These are phyloP conservation scores for Ifrita kowaldi DNA, from an alignment of 2,113 vertebrate genomes.

Conservation along the genomic window DNA sequence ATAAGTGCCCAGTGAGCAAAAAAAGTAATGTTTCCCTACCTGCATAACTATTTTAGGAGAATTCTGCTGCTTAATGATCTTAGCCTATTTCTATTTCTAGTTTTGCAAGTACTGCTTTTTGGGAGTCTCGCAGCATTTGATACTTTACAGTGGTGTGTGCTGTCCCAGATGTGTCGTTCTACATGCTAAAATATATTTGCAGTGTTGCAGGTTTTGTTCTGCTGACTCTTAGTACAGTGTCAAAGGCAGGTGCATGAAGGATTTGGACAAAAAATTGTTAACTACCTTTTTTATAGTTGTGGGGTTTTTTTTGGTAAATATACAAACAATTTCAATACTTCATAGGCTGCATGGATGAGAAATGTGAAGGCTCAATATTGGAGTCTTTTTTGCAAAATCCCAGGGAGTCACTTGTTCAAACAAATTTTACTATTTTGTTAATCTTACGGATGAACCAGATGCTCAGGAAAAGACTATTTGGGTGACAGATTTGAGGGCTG, in stretches of 20 bases:
- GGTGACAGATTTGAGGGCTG: background rate
- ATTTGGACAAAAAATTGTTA: background rate
- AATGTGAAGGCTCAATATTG: background rate
- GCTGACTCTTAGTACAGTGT: conserved; percentile 14
- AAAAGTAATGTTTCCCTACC: background rate
- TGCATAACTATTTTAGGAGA: conserved; percentile 30
- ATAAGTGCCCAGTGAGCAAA: conserved; percentile 28
- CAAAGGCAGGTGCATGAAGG: conserved; percentile 7
- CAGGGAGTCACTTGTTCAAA: background rate
- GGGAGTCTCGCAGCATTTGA: conserved; percentile 1
- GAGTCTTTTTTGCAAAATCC: background rate
- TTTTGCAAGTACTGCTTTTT: conserved; percentile 64
- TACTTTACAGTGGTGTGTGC: background rate
- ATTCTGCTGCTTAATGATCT: conserved; percentile 43
- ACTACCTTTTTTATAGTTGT: background rate
- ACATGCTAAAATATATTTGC: conserved; percentile 49
- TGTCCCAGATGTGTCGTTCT: conserved; percentile 57
- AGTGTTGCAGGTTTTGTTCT: conserved; percentile 23
- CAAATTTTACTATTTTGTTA: background rate
- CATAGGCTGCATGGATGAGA: background rate
- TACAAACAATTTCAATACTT: background rate
- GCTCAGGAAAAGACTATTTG: background rate
- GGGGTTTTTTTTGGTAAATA: background rate
- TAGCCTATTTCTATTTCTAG: conserved; percentile 58
- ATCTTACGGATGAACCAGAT: background rate